Base-by-base conservation (phyloP, 2,113 vertebrate species). In the Sciurus niger region DNA sequence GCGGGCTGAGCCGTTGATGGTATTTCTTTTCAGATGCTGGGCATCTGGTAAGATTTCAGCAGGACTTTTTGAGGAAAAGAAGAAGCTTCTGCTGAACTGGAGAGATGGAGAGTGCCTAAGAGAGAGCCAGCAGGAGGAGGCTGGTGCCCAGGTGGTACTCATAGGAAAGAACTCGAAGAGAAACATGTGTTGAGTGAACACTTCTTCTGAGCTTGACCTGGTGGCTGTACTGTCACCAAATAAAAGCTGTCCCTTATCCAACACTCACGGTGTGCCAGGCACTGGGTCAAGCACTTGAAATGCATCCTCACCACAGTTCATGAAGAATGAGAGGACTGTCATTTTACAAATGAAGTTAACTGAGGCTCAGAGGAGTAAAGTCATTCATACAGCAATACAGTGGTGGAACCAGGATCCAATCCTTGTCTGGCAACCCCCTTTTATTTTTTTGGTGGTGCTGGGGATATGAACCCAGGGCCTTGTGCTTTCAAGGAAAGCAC, bases 11-110 rank as follows among this genome's bases (percentile, higher is more conserved):
- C 79, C 3, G 0, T 46, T 48, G 72, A n/a, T n/a, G 74, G 18
- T 3, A 13, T 53, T 60, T 90, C 72, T 88, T 12, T 2, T 55
- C 67, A 28, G 37, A 37, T 20, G 24, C 25, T 43, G 93, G 82
- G 32, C 37, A n/a, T 79, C 63, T 79, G 93, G 77, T 55, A 46
- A 88, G 78, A 85, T 73, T 72, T 90, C 55, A 83, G 82, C 46
- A 34, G 84, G 51, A 79, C 34, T 51, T 28, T 40, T 74, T 72
- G 11, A 58, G 68, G 91, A 68, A 60, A 70, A 48, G 40, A 14
- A 70, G 84, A 40, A 78, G 72, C 14, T 70, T 67, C 25, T 84
- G 93, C 65, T 67, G 30, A 67, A 46, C 43, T 2, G 53, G 60
- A n/a, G 51, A 48, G 55, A 24, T 16, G 68, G 72, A 58, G 53